Evolutionary conservation across 2,888 invertebrate genomes (phyloP).

Genomic region (Parelbella ahira): DNA sequence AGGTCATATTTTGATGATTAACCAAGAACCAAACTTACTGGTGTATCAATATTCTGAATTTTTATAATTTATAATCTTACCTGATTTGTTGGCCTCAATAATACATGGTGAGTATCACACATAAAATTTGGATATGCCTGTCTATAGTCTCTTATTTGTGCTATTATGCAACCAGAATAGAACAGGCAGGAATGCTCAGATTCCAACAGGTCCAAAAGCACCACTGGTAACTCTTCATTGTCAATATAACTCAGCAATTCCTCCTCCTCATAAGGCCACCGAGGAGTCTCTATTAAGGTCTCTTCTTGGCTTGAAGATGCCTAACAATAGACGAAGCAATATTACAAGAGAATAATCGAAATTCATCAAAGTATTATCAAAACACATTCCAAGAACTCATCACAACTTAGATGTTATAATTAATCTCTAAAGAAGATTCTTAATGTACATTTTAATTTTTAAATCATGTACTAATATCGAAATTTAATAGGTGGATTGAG

Average conservation of each 20-base stretch:
- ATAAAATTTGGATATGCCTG: conserved; percentile 88
- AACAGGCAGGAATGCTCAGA: conserved; percentile 91
- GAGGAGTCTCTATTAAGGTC: conserved; percentile 86
- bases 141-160: conserved; percentile 93
- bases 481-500: too few species aligned
- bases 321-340: conserved; percentile 28
- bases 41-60: too few species aligned
- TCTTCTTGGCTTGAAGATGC: conserved; percentile 68
- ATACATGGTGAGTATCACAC: conserved; percentile 92
- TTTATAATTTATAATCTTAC: too few species aligned
- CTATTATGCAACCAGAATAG: conserved; percentile 95
- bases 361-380: too few species aligned
- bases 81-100: conserved; percentile 93
- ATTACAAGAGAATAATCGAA: too few species aligned
- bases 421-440: too few species aligned
- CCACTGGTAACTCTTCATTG: conserved; percentile 93
- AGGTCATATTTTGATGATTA: too few species aligned
- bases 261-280: conserved; percentile 95
- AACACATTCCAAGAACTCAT: too few species aligned
- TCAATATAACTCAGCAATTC: conserved; percentile 93
- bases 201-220: conserved; percentile 91
- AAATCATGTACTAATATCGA: too few species aligned
- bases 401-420: too few species aligned
- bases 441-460: too few species aligned
- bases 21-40: too few species aligned